These are phyloP conservation scores for Gobio gobio DNA, from an alignment of 2,113 vertebrate genomes.

Conservation along the genomic window DNA sequence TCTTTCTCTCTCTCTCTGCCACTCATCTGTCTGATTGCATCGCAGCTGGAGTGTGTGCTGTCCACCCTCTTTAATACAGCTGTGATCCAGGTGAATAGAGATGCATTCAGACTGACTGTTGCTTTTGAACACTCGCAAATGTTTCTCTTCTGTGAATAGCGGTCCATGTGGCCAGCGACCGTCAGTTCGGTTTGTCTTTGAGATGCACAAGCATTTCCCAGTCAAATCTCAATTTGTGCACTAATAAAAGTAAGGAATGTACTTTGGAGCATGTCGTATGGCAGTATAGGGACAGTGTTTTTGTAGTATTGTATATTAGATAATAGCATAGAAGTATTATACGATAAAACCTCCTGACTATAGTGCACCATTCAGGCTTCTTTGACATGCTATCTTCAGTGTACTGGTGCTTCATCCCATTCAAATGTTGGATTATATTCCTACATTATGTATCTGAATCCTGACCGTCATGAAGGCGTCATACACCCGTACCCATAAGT, in stretches of 20 bases:
- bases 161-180: too few species aligned
- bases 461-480: too few species aligned
- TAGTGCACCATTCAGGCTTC: not conserved
- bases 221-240: not conserved
- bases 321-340: not conserved
- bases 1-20: slow-evolving; percentile 21
- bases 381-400: not conserved
- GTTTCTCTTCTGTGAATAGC: not conserved
- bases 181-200: not conserved
- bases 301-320: not conserved
- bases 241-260: too few species aligned
- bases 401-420: not conserved
- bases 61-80: slow-evolving; percentile 17
- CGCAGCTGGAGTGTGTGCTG: slow-evolving; percentile 2
- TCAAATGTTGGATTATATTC: not conserved
- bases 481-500: too few species aligned
- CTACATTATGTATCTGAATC: not conserved
- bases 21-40: slow-evolving; percentile 38
- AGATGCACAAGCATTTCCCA: not conserved
- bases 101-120: slow-evolving; percentile 16
- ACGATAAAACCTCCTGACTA: not conserved
- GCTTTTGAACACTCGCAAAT: not conserved
- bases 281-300: not conserved
- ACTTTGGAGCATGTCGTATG: not conserved
- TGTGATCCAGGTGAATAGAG: slow-evolving; percentile 28